phyloP scores from a whole-genome alignment of 2,113 vertebrate genomes.

The Nothocercus nigrocapillus region DNA sequence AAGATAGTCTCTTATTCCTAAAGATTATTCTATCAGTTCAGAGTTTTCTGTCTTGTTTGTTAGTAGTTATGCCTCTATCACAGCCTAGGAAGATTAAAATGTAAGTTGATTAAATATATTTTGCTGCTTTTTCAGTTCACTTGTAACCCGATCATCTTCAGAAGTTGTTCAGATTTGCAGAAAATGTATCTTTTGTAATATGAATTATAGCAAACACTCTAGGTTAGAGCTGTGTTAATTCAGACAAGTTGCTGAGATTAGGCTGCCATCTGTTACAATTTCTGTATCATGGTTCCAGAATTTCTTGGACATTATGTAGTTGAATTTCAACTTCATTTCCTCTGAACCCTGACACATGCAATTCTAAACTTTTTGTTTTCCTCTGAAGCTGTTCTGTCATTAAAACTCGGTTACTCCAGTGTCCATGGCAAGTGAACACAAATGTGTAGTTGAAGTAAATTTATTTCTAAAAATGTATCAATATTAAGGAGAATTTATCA shows the following conservation, averaged over 20 bases:
- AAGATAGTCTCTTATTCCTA: neutral
- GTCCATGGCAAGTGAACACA: neutral
- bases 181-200: neutral
- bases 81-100: neutral
- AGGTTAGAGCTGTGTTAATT: neutral
- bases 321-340: neutral
- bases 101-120: neutral
- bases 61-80: neutral
- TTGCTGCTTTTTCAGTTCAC: neutral
- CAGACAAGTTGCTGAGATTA: constrained; percentile 1
- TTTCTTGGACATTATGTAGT: neutral
- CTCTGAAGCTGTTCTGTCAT: neutral
- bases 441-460: neutral
- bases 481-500: neutral
- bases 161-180: constrained; percentile 14
- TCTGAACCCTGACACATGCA: neutral
- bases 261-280: neutral
- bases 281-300: neutral
- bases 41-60: neutral
- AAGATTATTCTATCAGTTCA: neutral
- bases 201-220: neutral
- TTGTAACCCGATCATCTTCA: neutral
- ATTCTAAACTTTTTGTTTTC: neutral
- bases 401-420: neutral
- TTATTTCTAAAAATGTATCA: neutral